Conservation (phyloP, 2,113 vertebrate species). For the Cettia cetti region DNA sequence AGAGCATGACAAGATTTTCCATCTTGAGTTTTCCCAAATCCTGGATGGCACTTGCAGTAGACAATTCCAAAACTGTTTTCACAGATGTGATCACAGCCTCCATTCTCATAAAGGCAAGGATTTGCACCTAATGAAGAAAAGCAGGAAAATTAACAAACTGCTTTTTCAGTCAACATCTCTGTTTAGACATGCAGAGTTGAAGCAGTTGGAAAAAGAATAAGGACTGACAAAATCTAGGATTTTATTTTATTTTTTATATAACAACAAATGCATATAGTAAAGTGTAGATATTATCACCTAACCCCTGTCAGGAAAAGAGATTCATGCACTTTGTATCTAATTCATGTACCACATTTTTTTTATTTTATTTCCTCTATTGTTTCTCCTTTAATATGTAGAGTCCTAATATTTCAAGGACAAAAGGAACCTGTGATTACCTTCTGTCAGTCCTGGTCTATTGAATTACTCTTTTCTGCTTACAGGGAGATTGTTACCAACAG, state of each 20-base stretch:
- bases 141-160: neutral
- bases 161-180: neutral
- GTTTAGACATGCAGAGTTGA: neutral
- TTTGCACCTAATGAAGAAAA: constrained; percentile 70
- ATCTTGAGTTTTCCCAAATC: constrained; percentile 63
- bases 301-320: neutral
- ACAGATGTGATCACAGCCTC: constrained; percentile 84
- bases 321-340: neutral
- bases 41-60: constrained; percentile 74
- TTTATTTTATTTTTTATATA: neutral
- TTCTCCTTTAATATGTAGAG: neutral
- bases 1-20: constrained; percentile 69
- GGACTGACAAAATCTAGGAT: neutral
- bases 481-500: neutral
- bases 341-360: neutral
- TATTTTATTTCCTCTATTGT: neutral
- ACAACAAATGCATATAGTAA: neutral
- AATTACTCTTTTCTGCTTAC: neutral
- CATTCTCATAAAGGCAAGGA: constrained; percentile 80
- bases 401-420: neutral
- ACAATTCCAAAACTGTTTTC: constrained; percentile 74
- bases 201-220: neutral
- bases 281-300: neutral
- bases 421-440: neutral
- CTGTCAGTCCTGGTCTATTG: neutral